A percentile compares a stretch with the other conserved stretches of the same genome.
Conservation (phyloP, 2,797 vertebrate species). For the Syncerus caffer region DNA sequence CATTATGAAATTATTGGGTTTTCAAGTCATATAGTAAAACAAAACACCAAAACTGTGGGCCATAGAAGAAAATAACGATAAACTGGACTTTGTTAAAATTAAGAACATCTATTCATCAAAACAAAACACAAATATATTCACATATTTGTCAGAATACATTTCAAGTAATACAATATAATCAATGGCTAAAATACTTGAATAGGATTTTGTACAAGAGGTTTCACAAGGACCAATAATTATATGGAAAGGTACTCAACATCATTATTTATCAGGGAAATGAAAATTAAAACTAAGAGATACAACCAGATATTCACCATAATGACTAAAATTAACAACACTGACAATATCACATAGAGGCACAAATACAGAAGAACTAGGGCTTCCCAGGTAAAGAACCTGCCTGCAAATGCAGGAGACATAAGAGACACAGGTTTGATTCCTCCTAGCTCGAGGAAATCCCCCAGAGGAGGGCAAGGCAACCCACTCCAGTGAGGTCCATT, state of each 20-base stretch:
- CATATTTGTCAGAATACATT: neutral
- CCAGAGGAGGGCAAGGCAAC: neutral
- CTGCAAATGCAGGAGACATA: neutral
- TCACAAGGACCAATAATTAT: neutral
- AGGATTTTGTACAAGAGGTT: neutral
- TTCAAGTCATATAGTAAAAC: neutral
- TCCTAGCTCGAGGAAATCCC: neutral
- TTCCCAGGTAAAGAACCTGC: neutral
- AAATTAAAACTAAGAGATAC: neutral
- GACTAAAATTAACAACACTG: conserved; percentile 24
- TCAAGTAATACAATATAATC: neutral
- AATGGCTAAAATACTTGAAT: neutral
- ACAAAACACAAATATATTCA: neutral
- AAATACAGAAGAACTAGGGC: neutral
- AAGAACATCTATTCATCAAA: neutral
- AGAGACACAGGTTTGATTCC: neutral
- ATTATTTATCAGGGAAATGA: conserved; percentile 21
- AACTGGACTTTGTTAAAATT: neutral
- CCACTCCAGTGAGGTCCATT: neutral
- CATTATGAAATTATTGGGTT: neutral
- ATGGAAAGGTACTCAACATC: neutral
- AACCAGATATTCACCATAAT: neutral
- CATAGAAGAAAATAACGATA: neutral
- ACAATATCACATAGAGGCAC: neutral
- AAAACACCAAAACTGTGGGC: neutral